Base-by-base conservation (phyloP, 1,140 invertebrate genomes). In the Caenorhabditis briggsae region DNA sequence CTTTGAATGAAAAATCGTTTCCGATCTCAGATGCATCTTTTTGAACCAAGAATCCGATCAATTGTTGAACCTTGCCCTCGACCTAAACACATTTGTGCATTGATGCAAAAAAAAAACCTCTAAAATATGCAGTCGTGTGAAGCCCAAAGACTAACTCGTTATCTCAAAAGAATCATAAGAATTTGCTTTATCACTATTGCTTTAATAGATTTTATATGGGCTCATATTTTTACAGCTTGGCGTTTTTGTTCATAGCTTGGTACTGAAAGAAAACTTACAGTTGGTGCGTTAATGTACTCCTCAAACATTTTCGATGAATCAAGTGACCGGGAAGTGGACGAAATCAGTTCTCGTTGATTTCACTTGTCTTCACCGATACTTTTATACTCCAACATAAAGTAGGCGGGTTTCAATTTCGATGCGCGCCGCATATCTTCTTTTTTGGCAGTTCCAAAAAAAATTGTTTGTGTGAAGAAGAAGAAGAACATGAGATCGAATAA, bases 41-140 rank as follows among this genome's bases (percentile, higher is more conserved):
- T 78, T 78, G 46, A 23, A 78, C 46, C 46, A 78, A 23, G n/a
- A 78, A 78, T 78, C 25, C 70, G 23, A 78, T 78, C 7, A 78
- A 33, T 78, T 78, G 43, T 50, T 78, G 43, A 20, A 78, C 70
- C 20, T 78, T 78, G 48, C 70, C 70, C 12, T 78, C 70, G 70
- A 53, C 33, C 70, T 78, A 78, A 78, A 78, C 70, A 78, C 70
- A 78, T 14, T 20, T 46, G 41, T 70, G 16, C 33, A 18, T 46
- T n/a, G 43, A 46, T 70, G 6, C 7, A 33, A 8, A 64, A 70
- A 70, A 41, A 64, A 64, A 25, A 16, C 5, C 11, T 12, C 11
- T 41, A 41, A 33, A 64, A 33, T 64, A 46, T 46, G 41, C 33
- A 48, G 64, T 46, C 64, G 64, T 70, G 5, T 18, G 46, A 70